A percentile compares a stretch with the other conserved stretches of the same genome.
These are phyloP conservation scores for Scolopax bukidnonensis DNA, from an alignment of 2,797 vertebrate species.

Conservation along the genomic window DNA sequence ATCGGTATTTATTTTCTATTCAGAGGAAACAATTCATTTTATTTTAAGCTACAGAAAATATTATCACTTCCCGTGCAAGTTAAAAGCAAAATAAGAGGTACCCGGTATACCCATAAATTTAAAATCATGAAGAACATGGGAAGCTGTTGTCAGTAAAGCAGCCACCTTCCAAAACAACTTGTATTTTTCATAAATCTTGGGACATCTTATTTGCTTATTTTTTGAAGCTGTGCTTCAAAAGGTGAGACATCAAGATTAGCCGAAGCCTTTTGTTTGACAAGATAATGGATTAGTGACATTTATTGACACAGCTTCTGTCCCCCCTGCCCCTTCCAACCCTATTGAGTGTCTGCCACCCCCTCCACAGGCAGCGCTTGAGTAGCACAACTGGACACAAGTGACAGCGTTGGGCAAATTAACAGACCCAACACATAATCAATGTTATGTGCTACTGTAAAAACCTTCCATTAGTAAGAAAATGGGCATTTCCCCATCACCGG, in stretches of 20 bases:
- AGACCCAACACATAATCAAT: background rate
- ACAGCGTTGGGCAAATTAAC: background rate
- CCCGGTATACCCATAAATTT: background rate
- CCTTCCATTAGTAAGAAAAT: background rate
- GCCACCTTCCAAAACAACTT: background rate
- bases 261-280: background rate
- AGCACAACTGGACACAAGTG: background rate
- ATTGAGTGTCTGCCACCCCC: background rate
- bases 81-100: slow-evolving; percentile 1
- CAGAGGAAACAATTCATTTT: background rate
- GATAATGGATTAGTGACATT: background rate
- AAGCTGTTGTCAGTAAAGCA: background rate
- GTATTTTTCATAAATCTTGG: background rate
- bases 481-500: background rate
- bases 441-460: background rate
- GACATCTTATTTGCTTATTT: background rate
- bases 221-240: background rate
- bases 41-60: background rate
- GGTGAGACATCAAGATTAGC: background rate
- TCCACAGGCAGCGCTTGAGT: background rate
- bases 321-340: background rate
- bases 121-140: background rate
- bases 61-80: background rate
- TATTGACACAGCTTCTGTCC: background rate
- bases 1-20: background rate